Conservation (phyloP, 2,797 vertebrate genomes). For the Neoniphon sammara region DNA sequence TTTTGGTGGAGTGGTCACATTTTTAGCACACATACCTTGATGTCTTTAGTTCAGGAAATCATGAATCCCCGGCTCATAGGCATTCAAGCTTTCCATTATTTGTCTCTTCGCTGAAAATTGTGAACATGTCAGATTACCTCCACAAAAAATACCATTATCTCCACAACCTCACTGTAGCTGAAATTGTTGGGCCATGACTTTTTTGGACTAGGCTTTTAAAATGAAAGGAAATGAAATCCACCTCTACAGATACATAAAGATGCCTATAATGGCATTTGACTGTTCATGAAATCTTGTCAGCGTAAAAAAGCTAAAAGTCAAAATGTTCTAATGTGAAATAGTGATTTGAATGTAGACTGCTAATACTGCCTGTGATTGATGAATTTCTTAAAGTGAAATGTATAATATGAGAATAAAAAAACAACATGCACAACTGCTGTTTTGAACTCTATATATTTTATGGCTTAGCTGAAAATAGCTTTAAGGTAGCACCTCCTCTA, state of each 20-base stretch:
- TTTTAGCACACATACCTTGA: not conserved
- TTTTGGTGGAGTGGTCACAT: not conserved
- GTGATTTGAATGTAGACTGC: not conserved
- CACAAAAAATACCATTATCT: not conserved
- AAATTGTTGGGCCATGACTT: not conserved
- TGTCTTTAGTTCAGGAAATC: not conserved
- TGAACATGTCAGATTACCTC: not conserved
- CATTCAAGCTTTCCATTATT: not conserved
- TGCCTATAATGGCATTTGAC: not conserved
- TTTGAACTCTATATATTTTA: not conserved
- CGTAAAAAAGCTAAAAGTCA: no score
- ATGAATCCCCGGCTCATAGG: not conserved
- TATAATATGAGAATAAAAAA: conserved; percentile 20
- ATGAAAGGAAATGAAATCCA: not conserved
- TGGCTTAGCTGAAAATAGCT: no score
- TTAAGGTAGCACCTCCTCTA: no score
- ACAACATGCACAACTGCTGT: conserved; percentile 5
- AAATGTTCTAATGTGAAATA: conserved; percentile 6
- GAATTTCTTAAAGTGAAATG: not conserved
- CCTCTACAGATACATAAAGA: not conserved
- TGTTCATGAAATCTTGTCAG: not conserved
- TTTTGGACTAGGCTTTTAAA: not conserved
- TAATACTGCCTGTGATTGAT: conserved; percentile 5
- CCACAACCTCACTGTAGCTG: not conserved
- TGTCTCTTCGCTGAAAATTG: not conserved